These are phyloP conservation scores for Stegostoma tigrinum DNA, from an alignment of 2,113 vertebrate genomes.

Conservation along the genomic window DNA sequence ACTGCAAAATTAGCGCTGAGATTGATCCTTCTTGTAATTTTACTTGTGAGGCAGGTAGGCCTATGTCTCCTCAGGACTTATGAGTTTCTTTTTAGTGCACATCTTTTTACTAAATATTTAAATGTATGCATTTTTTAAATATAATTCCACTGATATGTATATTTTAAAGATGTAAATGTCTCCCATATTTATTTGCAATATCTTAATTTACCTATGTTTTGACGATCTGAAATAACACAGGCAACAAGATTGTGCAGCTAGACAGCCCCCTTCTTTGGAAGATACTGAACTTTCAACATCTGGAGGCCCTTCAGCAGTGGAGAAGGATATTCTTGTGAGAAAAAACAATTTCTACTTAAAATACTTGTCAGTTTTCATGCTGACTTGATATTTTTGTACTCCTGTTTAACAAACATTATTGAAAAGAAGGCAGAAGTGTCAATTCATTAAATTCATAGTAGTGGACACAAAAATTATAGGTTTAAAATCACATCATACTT, in stretches of 20 bases:
- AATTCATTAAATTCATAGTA: neutral
- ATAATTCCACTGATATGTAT: neutral
- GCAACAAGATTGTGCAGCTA: constrained; percentile 50
- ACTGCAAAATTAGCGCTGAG: neutral
- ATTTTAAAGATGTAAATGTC: neutral
- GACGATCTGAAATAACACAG: constrained; percentile 45
- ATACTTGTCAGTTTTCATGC: neutral
- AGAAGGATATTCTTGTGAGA: constrained; percentile 61
- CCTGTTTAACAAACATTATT: neutral
- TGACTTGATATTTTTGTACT: neutral
- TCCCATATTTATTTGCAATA: neutral
- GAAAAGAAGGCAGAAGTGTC: neutral
- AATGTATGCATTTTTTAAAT: neutral
- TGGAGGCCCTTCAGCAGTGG: constrained; percentile 43
- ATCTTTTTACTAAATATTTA: neutral
- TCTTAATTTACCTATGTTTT: neutral
- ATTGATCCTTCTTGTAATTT: neutral
- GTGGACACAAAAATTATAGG: neutral
- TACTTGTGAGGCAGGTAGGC: neutral
- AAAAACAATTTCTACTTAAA: neutral
- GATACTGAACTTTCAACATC: constrained; percentile 41
- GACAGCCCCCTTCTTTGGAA: constrained; percentile 39
- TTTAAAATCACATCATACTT: neutral
- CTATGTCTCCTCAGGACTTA: neutral
- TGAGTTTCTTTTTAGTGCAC: neutral